Percentiles rank a stretch among this genome's conserved stretches.
Conservation (phyloP, 2,113 vertebrate genomes). For the Puma concolor region DNA sequence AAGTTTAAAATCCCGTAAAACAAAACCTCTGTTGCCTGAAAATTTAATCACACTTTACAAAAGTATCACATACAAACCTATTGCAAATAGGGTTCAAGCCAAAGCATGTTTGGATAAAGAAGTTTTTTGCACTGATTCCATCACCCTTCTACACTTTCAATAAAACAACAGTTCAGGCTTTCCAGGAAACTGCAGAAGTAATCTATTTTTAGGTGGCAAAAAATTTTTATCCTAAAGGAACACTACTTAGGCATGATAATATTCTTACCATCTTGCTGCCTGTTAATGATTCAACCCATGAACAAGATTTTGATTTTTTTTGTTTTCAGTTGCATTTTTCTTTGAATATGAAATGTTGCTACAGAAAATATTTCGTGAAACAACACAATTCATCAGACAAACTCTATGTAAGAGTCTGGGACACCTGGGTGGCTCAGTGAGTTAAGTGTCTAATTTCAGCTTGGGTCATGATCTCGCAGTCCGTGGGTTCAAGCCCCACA, state of each 20-base stretch:
- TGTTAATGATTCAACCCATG: neutral
- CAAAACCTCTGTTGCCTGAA: conserved; percentile 1
- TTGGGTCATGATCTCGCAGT: too few species aligned
- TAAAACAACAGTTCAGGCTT: neutral
- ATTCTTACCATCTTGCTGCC: neutral
- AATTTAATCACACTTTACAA: conserved; percentile 27
- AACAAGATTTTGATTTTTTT: neutral
- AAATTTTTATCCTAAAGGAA: conserved; percentile 10
- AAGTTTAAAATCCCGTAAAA: conserved; percentile 31
- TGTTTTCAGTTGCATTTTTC: neutral
- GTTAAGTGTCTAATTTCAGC: too few species aligned
- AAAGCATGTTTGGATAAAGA: neutral
- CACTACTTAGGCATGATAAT: neutral
- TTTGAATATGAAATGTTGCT: neutral
- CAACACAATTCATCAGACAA: neutral
- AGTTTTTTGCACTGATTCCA: neutral
- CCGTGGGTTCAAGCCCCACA: too few species aligned
- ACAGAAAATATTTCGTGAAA: neutral
- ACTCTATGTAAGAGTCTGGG: neutral
- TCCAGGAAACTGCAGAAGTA: conserved; percentile 30
- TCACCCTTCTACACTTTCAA: neutral
- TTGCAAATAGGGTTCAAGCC: neutral
- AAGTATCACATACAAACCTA: conserved; percentile 19
- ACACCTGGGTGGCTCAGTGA: too few species aligned
- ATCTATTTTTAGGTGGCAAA: neutral